Evolutionary conservation across 2,888 invertebrate species (phyloP).

Genomic region (Tyria jacobaeae): DNA sequence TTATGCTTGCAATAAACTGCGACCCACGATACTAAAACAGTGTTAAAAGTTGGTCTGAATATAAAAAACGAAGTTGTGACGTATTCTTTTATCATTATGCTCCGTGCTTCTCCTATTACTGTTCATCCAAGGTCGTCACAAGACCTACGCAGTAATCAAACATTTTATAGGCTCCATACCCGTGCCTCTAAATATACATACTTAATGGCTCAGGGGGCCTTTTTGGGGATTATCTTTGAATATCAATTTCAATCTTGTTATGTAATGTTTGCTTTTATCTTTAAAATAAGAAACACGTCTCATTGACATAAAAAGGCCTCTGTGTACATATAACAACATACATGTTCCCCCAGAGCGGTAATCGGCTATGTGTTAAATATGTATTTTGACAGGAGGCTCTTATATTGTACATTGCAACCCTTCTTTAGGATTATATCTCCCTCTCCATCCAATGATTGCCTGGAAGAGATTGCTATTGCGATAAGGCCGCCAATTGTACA

Average conservation of each 20-base stretch:
- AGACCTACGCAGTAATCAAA: conserved; percentile 61
- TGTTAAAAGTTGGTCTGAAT: background rate
- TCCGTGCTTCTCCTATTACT: conserved; percentile 25
- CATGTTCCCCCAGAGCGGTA: too few relatives aligned
- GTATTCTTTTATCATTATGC: conserved; percentile 3
- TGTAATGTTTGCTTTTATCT: conserved; percentile 24
- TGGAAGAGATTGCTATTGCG: too few relatives aligned
- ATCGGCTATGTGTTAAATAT: background rate
- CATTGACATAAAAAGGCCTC: background rate
- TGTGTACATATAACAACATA: background rate
- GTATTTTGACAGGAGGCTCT: too few relatives aligned
- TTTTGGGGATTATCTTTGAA: conserved; percentile 47
- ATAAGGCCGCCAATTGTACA: too few relatives aligned
- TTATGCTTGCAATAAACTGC: background rate
- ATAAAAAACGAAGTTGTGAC: background rate
- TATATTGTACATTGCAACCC: too few relatives aligned
- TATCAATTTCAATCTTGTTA: conserved; percentile 28
- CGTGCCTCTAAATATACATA: conserved; percentile 57
- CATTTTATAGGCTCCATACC: conserved; percentile 50
- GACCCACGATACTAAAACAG: background rate
- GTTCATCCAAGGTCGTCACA: conserved; percentile 52
- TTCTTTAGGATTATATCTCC: too few relatives aligned
- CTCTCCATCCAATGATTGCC: too few relatives aligned
- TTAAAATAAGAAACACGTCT: background rate
- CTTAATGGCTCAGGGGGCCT: conserved; percentile 51